These are phyloP conservation scores for Hydrolagus affinis DNA, from an alignment of 2,113 vertebrate species.

Conservation along the genomic window DNA sequence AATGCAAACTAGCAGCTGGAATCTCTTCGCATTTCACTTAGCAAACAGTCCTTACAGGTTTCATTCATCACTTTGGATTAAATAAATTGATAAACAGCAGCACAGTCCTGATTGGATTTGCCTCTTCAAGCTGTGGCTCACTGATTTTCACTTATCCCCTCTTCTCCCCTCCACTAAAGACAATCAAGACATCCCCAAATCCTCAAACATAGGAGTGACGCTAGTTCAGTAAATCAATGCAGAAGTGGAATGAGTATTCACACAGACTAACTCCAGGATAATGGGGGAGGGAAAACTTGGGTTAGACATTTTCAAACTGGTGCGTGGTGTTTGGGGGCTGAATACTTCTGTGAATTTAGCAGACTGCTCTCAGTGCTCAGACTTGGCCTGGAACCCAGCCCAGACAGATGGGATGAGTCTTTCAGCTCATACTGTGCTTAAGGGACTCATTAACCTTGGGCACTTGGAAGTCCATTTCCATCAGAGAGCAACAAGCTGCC, in stretches of 20 bases:
- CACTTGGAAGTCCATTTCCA: not conserved
- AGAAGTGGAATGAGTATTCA: not conserved
- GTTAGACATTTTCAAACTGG: not conserved
- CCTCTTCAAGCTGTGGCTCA: not conserved
- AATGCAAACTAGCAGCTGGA: not conserved
- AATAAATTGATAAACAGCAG: not conserved
- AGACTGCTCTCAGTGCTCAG: not conserved
- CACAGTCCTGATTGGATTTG: not conserved
- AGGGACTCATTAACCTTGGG: not conserved
- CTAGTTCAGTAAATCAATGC: not conserved
- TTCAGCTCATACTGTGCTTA: not conserved
- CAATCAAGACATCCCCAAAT: slow-evolving; percentile 2
- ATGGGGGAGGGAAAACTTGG: not conserved
- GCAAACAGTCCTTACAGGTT: not conserved
- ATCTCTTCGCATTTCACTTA: not conserved
- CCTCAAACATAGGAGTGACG: not conserved
- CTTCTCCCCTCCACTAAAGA: not conserved
- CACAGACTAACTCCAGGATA: not conserved
- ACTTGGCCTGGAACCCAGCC: not conserved
- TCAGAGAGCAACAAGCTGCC: no score
- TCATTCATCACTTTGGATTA: not conserved
- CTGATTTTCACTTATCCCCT: not conserved
- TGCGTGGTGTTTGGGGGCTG: no score
- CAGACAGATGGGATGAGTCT: not conserved
- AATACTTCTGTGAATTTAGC: not conserved